These are phyloP conservation scores for Dilophus febrilis DNA, from an alignment of 2,888 invertebrate species.

Conservation along the genomic window DNA sequence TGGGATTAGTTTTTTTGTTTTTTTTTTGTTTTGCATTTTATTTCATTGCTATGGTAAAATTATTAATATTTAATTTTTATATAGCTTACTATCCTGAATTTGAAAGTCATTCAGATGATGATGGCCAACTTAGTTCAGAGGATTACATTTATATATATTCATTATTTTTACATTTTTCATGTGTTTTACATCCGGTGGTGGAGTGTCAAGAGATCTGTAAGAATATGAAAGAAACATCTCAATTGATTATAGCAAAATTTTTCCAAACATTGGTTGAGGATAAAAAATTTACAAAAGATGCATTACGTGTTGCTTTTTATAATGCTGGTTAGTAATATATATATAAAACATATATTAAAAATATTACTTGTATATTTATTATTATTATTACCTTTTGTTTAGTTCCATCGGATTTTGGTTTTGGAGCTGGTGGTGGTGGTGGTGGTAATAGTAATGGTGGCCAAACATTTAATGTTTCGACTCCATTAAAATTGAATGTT, in stretches of 20 bases:
- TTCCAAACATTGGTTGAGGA: constrained; percentile 18
- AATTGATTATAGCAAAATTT: constrained; percentile 20
- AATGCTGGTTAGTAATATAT: constrained; percentile 5
- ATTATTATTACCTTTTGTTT: no score
- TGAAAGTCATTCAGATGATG: constrained; percentile 15
- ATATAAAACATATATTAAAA: no score
- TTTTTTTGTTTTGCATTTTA: neutral
- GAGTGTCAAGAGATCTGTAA: constrained; percentile 23
- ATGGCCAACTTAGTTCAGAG: constrained; percentile 14
- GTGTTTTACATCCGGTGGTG: constrained; percentile 19
- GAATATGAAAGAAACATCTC: constrained; percentile 17
- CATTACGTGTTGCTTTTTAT: constrained; percentile 17
- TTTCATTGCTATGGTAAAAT: no score
- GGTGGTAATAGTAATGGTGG: no score
- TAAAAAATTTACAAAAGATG: constrained; percentile 15
- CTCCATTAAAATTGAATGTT: no score
- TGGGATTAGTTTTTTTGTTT: constrained; percentile 1
- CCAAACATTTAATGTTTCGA: no score
- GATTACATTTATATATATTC: constrained; percentile 26
- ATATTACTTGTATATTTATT: no score
- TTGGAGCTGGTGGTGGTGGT: no score
- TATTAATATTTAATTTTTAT: neutral
- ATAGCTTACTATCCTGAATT: constrained; percentile 22
- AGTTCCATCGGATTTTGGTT: no score
- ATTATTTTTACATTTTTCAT: constrained; percentile 23